phyloP scores from a whole-genome alignment of 2,797 vertebrate genomes.

The Ptychadena robeensis region DNA sequence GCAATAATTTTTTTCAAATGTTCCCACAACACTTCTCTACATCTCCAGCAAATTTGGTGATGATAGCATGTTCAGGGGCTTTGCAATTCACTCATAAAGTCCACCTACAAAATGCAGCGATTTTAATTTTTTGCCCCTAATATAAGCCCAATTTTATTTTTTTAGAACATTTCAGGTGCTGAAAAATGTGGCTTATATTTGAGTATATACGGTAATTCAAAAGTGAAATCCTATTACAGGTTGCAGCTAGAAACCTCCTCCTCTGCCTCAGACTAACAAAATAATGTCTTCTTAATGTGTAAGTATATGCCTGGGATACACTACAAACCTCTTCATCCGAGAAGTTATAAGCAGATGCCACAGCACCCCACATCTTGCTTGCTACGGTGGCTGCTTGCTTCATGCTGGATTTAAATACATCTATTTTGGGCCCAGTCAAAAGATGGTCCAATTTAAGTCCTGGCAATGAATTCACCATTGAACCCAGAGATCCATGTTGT shows the following conservation, averaged over 20 bases:
- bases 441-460: constrained; percentile 91
- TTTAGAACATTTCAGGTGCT: no score
- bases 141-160: no score
- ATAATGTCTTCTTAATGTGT: neutral
- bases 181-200: no score
- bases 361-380: constrained; percentile 92
- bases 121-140: no score
- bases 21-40: no score
- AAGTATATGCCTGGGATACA: neutral
- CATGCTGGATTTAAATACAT: constrained; percentile 89
- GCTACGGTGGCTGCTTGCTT: constrained; percentile 95
- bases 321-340: constrained; percentile 92
- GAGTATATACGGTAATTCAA: neutral
- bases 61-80: no score
- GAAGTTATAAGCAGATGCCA: constrained; percentile 88
- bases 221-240: constrained; percentile 9
- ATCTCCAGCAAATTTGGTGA: no score
- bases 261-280: no score
- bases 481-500: constrained; percentile 87
- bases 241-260: neutral
- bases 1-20: no score
- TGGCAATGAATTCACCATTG: constrained; percentile 90
- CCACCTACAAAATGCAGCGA: no score
- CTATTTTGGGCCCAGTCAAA: constrained; percentile 92
- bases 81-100: no score